Evolutionary conservation across 2,797 vertebrate genomes (phyloP).

Genomic region (Prunella strophiata): DNA sequence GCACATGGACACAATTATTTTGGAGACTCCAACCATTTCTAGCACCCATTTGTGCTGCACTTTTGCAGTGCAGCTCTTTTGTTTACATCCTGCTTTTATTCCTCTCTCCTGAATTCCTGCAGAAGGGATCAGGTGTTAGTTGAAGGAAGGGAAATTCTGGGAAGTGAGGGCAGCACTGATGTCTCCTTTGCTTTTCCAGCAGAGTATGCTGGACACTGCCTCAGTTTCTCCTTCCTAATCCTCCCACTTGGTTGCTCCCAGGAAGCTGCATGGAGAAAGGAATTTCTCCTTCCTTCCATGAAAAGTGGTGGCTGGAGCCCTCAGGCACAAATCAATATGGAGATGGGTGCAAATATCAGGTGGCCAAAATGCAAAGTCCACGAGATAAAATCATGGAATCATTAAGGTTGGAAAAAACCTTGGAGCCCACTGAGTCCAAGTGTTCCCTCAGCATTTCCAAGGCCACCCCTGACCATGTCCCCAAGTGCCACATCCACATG

Average conservation of each 20-base stretch:
- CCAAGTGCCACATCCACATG: not conserved
- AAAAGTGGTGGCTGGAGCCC: not conserved
- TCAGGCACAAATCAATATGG: accelerated
- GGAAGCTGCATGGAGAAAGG: not conserved
- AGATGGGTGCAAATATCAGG: not conserved
- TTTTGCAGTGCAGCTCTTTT: not conserved
- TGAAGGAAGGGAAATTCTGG: not conserved
- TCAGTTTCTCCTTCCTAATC: not conserved
- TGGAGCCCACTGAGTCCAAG: accelerated
- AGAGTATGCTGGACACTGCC: not conserved
- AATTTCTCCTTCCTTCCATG: not conserved
- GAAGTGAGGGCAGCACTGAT: not conserved
- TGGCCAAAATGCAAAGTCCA: not conserved
- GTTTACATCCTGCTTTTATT: not conserved
- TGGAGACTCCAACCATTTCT: not conserved
- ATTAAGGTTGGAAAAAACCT: not conserved
- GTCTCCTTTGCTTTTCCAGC: not conserved
- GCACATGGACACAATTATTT: not conserved
- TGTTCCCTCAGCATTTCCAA: not conserved
- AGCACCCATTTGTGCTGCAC: not conserved
- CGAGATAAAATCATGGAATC: not conserved
- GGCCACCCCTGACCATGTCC: not conserved
- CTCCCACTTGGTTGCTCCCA: not conserved
- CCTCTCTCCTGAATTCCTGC: not conserved
- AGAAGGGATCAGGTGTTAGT: not conserved